Evolutionary conservation across 2,888 invertebrate species (phyloP).

Genomic region (Tholera decimalis): DNA sequence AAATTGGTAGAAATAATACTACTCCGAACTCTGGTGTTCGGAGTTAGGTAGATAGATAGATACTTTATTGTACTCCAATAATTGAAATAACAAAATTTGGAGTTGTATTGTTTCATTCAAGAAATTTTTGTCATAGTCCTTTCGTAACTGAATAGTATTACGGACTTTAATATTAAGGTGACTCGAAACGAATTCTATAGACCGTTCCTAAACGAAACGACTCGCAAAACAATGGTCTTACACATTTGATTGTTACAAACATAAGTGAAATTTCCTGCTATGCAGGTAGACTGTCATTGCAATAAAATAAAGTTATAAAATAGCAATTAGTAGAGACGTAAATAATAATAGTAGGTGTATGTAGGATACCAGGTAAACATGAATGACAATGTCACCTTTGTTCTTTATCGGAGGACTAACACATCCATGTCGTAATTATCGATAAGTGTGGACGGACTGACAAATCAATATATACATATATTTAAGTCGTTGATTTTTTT

Average conservation of each 20-base stretch:
- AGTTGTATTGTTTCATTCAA: too few species aligned
- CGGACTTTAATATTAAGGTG: not conserved
- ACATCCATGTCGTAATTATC: conserved; percentile 57
- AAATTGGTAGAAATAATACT: too few species aligned
- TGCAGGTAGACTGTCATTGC: conserved; percentile 16
- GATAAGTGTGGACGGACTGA: conserved; percentile 20
- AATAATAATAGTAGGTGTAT: conserved; percentile 35
- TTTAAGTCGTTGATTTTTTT: too few species aligned
- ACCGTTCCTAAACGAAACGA: conserved; percentile 13
- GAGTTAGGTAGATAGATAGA: too few species aligned
- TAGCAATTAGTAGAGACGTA: conserved; percentile 40
- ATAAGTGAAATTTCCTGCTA: conserved; percentile 5
- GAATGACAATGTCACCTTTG: conserved; percentile 73
- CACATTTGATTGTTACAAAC: conserved; percentile 19
- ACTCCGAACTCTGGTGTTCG: too few species aligned
- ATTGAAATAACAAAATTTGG: too few species aligned
- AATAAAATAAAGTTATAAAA: conserved; percentile 41
- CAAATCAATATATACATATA: conserved; percentile 49
- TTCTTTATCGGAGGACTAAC: conserved; percentile 61
- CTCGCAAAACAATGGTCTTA: conserved; percentile 8
- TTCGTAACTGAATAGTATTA: not conserved
- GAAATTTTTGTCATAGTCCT: not conserved
- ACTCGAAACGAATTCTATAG: conserved; percentile 8
- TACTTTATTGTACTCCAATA: too few species aligned
- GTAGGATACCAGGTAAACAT: conserved; percentile 57